Evolutionary conservation across 2,797 vertebrate species (phyloP).

Genomic region (Hephaestus fuliginosus): DNA sequence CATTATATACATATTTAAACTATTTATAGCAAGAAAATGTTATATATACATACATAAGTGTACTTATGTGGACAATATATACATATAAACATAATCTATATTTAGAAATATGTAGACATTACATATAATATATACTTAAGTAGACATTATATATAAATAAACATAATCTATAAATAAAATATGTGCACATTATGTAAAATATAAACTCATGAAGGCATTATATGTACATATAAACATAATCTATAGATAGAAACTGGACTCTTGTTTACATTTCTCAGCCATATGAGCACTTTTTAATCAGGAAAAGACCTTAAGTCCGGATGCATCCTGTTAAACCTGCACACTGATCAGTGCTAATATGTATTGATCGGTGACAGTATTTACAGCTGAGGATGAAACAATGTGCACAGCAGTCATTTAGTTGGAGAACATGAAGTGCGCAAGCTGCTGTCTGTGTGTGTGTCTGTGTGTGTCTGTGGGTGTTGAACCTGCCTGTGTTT

Average conservation of each 20-base stretch:
- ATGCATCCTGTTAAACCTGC: background rate
- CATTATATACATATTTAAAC: too few relatives aligned
- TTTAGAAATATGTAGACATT: too few relatives aligned
- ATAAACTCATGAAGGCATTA: background rate
- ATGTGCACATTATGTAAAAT: background rate
- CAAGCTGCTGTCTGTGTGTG: constrained; percentile 48
- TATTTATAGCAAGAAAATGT: too few relatives aligned
- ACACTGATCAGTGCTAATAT: background rate
- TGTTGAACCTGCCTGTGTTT: constrained; percentile 83
- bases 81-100: too few relatives aligned
- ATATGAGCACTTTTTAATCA: background rate
- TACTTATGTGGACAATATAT: too few relatives aligned
- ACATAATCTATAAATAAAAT: too few relatives aligned
- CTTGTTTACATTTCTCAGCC: background rate
- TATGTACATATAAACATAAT: background rate
- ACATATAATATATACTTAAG: too few relatives aligned
- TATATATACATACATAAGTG: too few relatives aligned
- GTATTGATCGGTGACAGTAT: constrained; percentile 24
- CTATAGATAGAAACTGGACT: background rate
- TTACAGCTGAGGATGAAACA: constrained; percentile 35
- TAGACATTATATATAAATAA: too few relatives aligned
- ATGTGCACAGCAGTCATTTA: constrained; percentile 23
- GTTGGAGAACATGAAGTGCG: constrained; percentile 61
- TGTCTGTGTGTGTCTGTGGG: constrained; percentile 70
- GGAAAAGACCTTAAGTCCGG: background rate